Conservation (phyloP, 1,140 invertebrate species). For the Conus betulinus region DNA sequence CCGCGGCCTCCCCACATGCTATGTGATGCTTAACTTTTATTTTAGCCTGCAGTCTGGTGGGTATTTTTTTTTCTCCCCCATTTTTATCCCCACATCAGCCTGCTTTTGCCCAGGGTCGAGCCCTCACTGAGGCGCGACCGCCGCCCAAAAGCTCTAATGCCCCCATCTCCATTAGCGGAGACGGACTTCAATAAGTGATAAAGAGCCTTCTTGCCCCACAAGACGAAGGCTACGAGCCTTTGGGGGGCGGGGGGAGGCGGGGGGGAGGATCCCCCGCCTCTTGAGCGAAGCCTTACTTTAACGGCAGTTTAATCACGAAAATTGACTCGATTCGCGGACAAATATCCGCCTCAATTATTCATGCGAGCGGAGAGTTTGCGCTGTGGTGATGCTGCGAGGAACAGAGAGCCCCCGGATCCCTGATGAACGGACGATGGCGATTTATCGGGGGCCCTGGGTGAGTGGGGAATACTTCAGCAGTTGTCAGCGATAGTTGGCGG, state of each 20-base stretch:
- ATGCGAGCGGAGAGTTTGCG: background rate
- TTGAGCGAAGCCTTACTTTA: constrained; percentile 24
- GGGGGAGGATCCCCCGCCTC: background rate
- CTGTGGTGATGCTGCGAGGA: background rate
- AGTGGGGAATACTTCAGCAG: background rate
- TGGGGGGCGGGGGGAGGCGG: background rate
- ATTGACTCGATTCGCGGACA: constrained; percentile 39
- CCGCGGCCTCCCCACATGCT: background rate
- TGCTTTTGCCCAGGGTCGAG: background rate
- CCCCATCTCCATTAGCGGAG: constrained; percentile 10
- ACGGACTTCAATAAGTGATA: constrained; percentile 32
- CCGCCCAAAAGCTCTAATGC: constrained; percentile 5
- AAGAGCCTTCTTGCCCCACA: constrained; percentile 4
- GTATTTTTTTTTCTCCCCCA: background rate
- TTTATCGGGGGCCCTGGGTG: background rate
- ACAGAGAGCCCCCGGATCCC: background rate
- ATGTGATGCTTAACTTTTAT: background rate
- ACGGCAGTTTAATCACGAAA: constrained; percentile 44
- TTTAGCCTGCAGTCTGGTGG: background rate
- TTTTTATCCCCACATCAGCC: background rate
- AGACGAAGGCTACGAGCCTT: constrained; percentile 16
- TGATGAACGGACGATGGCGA: background rate
- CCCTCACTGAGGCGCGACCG: background rate
- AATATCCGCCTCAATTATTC: constrained; percentile 32
- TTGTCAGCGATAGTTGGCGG: background rate